phyloP scores from a whole-genome alignment of 2,888 invertebrate genomes.

The Coenonympha arcania region DNA sequence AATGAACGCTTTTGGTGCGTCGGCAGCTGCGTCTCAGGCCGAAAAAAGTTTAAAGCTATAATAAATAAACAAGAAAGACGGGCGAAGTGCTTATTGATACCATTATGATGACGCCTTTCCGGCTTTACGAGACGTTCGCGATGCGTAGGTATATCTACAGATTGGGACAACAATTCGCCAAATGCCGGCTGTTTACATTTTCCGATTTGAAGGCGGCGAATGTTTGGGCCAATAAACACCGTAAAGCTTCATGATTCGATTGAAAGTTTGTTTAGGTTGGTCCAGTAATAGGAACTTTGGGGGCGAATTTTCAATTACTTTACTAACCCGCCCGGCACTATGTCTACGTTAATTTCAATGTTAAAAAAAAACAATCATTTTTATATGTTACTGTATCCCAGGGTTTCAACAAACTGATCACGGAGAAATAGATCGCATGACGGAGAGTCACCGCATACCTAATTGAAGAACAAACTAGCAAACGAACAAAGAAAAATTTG shows the following conservation, averaged over 20 bases:
- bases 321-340: too few species aligned
- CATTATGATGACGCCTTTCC: slow-evolving; percentile 15
- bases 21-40: slow-evolving; percentile 15
- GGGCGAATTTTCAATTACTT: too few species aligned
- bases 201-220: slow-evolving; percentile 6
- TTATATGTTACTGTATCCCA: too few species aligned
- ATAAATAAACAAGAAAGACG: slow-evolving; percentile 17
- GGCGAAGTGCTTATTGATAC: slow-evolving; percentile 18
- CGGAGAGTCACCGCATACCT: too few species aligned
- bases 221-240: slow-evolving; percentile 9
- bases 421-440: too few species aligned
- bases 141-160: not conserved
- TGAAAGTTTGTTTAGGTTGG: slow-evolving; percentile 4
- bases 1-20: slow-evolving; percentile 4
- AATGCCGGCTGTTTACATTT: slow-evolving; percentile 13
- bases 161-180: slow-evolving; percentile 9
- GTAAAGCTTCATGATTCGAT: not conserved
- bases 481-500: too few species aligned
- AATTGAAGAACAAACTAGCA: too few species aligned
- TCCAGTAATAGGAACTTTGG: slow-evolving; percentile 14
- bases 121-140: not conserved
- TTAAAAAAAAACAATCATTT: too few species aligned
- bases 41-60: slow-evolving; percentile 14
- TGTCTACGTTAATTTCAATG: too few species aligned
- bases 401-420: too few species aligned